phyloP scores from a whole-genome alignment of 2,888 invertebrate species.

The Dorcus hopei region DNA sequence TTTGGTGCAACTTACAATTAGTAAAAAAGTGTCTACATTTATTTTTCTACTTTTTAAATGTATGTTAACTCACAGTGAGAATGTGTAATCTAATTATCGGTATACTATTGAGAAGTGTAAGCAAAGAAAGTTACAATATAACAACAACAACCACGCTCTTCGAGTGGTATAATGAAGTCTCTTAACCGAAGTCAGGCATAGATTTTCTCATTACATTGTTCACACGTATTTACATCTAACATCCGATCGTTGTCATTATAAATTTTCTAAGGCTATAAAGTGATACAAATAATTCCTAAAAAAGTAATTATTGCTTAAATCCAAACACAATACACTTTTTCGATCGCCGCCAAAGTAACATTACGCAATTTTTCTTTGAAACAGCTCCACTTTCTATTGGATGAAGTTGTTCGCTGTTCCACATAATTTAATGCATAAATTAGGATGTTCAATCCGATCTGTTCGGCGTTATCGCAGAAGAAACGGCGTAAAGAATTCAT shows the following conservation, averaged over 20 bases:
- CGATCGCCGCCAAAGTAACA: background rate
- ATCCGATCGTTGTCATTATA: background rate
- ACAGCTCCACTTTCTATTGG: background rate
- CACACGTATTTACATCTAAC: background rate
- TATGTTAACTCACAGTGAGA: no score
- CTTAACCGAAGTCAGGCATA: no score
- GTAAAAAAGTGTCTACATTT: no score
- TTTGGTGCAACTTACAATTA: no score
- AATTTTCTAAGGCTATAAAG: background rate
- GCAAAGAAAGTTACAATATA: no score
- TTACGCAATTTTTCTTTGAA: background rate
- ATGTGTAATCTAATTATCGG: no score
- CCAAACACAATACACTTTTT: background rate
- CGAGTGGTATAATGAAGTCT: no score
- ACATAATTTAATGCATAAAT: background rate
- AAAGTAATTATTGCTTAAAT: background rate
- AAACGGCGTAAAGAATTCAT: no score
- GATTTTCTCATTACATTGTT: background rate
- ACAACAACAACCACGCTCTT: no score
- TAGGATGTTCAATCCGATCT: background rate
- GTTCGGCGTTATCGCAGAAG: no score
- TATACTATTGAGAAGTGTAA: no score
- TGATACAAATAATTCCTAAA: background rate
- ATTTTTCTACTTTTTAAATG: no score
- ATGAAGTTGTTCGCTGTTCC: slow-evolving; percentile 1